Evolutionary conservation across 2,888 invertebrate genomes (phyloP), one percentile per base, ranked within the genome.

Genomic region (Kuschelorhynchus macadamiae): DNA sequence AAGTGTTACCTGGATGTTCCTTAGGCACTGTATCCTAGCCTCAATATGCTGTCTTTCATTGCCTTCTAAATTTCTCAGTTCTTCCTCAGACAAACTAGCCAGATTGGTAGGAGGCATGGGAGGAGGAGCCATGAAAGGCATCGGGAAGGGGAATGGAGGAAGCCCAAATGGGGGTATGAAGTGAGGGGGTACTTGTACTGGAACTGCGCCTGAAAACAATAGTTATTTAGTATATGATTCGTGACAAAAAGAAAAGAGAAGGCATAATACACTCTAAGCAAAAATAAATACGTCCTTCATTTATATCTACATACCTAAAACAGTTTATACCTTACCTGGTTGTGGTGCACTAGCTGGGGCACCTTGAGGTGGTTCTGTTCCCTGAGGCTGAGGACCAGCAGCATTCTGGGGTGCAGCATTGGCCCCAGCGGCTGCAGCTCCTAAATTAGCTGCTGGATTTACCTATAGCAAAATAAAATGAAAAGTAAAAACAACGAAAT

Each of bases 61-160:
- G 25, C 97, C 97, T 84, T 99, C 99, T 91, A 99, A 89, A 12
- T 89, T 87, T 64, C 88, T 87, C 59, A 99, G 86, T 80, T 98
- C 97, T 46, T 95, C 96, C 46, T 91, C 90, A 41, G 90, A 89
- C 53, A 98, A 85, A 32, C 88, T 89, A 49, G 90, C 88, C 67
- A 96, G 87, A 77, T 91, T 89, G 33, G 89, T 87, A 42, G 94
- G 93, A 33, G 93, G 91, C 68, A 92, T 89, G 0, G 95, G 95
- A 17, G 92, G 92, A 11, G 92, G 90, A 33, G 89, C 88, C 70
- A 87, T 81, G 69, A 85, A 86, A 7, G 88, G 85, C 74, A 82
- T 75, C 74, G 87, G 87, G 16, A 87, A 87, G 72, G 85, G 85
- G 17, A 85, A 85, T 33, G 89, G 88, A 2, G 88, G 86, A 17